These are phyloP conservation scores for Empidonax alnorum DNA, from an alignment of 2,113 vertebrate genomes.

Conservation along the genomic window DNA sequence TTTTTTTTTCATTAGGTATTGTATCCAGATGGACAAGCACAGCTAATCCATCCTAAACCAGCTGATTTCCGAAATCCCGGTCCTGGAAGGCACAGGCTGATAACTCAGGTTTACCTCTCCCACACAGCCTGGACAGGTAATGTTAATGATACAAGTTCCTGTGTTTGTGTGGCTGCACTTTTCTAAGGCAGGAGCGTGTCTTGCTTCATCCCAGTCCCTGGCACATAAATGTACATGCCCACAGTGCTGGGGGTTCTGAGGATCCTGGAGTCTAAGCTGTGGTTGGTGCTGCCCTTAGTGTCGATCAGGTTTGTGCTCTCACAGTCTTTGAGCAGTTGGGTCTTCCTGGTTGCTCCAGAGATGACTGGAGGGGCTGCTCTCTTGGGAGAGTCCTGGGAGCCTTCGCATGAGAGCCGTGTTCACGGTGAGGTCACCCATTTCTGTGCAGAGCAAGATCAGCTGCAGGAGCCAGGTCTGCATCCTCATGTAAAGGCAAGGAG, in stretches of 20 bases:
- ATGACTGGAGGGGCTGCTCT: neutral
- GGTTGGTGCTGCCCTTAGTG: neutral
- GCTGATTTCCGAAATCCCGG: conserved; percentile 94
- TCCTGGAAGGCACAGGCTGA: conserved; percentile 89
- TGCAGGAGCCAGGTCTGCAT: neutral
- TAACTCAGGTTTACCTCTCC: conserved; percentile 96
- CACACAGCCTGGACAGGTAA: conserved; percentile 97
- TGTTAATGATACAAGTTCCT: fast-evolving
- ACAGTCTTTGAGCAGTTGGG: neutral
- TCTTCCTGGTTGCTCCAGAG: neutral
- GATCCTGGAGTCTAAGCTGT: neutral
- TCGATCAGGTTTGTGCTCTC: neutral
- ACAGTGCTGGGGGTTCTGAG: neutral
- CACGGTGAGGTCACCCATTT: neutral
- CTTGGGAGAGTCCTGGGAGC: neutral
- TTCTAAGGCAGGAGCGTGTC: fast-evolving
- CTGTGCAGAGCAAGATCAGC: neutral
- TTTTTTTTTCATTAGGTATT: conserved; percentile 76
- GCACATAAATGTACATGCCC: fast-evolving
- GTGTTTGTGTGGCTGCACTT: neutral
- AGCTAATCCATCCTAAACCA: conserved; percentile 94
- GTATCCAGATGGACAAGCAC: conserved; percentile 96
- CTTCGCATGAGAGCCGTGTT: fast-evolving
- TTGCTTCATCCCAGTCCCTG: neutral
- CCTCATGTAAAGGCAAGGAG: neutral